Conservation (phyloP, 2,888 invertebrate species). For the Venusia cambrica region DNA sequence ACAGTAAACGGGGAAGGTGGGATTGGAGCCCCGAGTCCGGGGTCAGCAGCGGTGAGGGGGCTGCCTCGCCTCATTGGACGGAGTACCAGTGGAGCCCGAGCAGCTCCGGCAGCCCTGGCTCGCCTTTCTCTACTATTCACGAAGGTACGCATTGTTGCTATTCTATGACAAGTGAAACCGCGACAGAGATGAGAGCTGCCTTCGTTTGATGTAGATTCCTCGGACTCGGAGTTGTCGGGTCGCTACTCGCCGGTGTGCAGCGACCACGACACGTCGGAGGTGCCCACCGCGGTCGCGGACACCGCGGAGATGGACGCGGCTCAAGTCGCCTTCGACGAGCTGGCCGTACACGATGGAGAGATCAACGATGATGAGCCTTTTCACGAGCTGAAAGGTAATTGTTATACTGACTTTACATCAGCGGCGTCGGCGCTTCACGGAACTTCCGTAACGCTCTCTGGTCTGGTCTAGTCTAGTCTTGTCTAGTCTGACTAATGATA, state of each 20-base stretch:
- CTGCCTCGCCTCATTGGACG: constrained; percentile 57
- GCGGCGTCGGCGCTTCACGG: no score
- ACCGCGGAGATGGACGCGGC: constrained; percentile 48
- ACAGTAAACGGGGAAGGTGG: constrained; percentile 46
- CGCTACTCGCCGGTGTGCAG: constrained; percentile 86
- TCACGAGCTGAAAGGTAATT: constrained; percentile 35
- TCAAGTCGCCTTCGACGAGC: constrained; percentile 65
- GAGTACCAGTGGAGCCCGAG: constrained; percentile 80
- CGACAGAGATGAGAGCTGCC: no score
- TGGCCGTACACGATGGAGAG: constrained; percentile 60
- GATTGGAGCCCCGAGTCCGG: constrained; percentile 75
- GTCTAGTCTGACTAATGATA: no score
- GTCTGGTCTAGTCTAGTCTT: no score
- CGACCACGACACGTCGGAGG: constrained; percentile 50
- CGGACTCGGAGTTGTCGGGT: constrained; percentile 80
- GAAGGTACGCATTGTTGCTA: constrained; percentile 63
- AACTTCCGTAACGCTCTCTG: no score
- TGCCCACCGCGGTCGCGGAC: constrained; percentile 25
- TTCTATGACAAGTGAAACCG: no score
- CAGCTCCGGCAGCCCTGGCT: constrained; percentile 73
- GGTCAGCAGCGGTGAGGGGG: constrained; percentile 56
- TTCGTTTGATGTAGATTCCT: constrained; percentile 62
- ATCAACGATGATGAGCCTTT: constrained; percentile 44
- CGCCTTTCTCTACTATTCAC: constrained; percentile 64
- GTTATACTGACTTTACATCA: no score